Percentiles rank a stretch among this genome's conserved stretches.
phyloP scores from a whole-genome alignment of 2,113 vertebrate genomes.

The Pseudopodoces humilis region DNA sequence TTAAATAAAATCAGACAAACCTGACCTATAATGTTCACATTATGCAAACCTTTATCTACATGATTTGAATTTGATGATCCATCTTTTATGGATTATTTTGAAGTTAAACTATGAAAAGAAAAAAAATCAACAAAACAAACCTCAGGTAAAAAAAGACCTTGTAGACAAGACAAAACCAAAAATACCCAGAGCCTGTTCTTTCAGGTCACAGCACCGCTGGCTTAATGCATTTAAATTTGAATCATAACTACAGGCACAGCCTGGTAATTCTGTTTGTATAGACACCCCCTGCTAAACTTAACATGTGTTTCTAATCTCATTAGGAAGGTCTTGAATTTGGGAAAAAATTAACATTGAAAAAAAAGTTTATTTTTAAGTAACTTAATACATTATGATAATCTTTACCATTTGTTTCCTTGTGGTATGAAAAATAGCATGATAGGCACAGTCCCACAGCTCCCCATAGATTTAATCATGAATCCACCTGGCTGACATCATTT shows the following conservation, averaged over 20 bases:
- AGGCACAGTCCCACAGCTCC: neutral
- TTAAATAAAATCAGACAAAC: neutral
- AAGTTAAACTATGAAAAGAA: neutral
- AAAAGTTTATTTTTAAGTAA: neutral
- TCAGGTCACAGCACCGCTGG: neutral
- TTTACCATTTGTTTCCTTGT: neutral
- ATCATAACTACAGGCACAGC: neutral
- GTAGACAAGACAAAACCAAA: neutral
- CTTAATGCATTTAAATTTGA: neutral
- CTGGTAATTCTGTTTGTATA: neutral
- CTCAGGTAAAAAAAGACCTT: neutral
- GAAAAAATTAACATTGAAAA: neutral
- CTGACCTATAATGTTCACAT: neutral
- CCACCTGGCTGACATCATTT: neutral
- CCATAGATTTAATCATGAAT: neutral
- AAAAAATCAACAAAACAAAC: neutral
- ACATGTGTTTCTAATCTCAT: neutral
- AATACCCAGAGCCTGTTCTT: neutral
- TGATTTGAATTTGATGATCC: neutral
- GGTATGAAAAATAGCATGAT: neutral
- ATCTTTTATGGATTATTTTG: neutral
- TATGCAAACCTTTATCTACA: neutral
- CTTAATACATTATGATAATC: neutral
- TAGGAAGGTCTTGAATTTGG: neutral
- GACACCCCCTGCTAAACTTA: neutral